These are phyloP conservation scores for Chrosomus eos DNA, from an alignment of 2,797 vertebrate species.

Conservation along the genomic window DNA sequence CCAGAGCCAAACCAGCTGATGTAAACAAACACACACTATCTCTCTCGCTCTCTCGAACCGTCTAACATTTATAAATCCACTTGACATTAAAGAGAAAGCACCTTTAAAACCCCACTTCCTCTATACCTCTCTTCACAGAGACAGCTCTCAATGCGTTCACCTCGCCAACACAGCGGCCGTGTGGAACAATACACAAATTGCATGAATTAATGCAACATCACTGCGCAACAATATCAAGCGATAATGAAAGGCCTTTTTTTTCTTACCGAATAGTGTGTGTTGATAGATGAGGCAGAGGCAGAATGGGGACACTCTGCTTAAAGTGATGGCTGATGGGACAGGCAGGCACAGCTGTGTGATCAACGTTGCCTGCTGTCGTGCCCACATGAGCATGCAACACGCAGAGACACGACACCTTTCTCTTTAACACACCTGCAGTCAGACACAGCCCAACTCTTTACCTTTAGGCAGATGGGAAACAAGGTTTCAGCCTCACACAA, in stretches of 20 bases:
- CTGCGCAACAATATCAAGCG: slow-evolving; percentile 19
- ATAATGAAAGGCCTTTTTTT: slow-evolving; percentile 46
- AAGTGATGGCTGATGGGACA: slow-evolving; percentile 47
- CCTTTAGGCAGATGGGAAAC: slow-evolving; percentile 9
- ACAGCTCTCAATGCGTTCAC: slow-evolving; percentile 11
- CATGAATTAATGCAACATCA: slow-evolving; percentile 44
- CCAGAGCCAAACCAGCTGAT: not conserved
- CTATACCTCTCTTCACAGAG: slow-evolving; percentile 22
- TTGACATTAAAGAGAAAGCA: slow-evolving; percentile 51
- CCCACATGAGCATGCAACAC: slow-evolving; percentile 30
- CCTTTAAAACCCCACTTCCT: slow-evolving; percentile 27
- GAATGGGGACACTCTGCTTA: slow-evolving; percentile 54
- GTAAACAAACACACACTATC: not conserved
- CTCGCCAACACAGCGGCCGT: not conserved
- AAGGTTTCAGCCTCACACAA: slow-evolving; percentile 7
- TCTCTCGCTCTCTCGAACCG: not conserved
- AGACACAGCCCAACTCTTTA: slow-evolving; percentile 17
- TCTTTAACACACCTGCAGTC: slow-evolving; percentile 44
- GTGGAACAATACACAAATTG: slow-evolving; percentile 39
- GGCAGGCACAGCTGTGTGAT: slow-evolving; percentile 45
- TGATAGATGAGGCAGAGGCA: slow-evolving; percentile 54
- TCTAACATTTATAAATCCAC: slow-evolving; percentile 41
- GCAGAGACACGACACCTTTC: slow-evolving; percentile 19
- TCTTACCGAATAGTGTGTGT: slow-evolving; percentile 37
- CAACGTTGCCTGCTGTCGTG: slow-evolving; percentile 41